Conservation (phyloP, 2,113 vertebrate genomes). For the Prunella fulvescens region DNA sequence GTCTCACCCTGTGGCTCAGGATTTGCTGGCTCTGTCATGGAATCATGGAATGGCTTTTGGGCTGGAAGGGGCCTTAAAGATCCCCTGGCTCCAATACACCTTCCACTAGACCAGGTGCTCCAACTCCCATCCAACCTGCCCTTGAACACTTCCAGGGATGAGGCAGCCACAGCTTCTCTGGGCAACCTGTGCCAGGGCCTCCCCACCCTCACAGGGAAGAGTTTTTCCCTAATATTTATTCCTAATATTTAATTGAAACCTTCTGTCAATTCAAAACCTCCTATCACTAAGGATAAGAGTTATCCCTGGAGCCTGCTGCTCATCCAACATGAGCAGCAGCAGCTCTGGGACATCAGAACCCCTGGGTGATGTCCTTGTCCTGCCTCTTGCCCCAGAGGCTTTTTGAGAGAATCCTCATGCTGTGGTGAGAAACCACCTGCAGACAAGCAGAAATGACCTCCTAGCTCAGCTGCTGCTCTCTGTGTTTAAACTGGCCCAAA, state of each 20-base stretch:
- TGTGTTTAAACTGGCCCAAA: background rate
- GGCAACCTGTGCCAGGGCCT: background rate
- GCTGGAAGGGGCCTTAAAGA: too few species aligned
- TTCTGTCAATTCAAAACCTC: background rate
- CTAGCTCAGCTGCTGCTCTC: background rate
- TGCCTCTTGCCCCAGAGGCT: background rate
- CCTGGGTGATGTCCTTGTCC: background rate
- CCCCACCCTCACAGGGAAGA: background rate
- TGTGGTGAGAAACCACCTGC: background rate
- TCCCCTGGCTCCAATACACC: background rate
- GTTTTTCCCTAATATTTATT: background rate
- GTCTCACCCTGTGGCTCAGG: background rate
- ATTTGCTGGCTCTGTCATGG: background rate
- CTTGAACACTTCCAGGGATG: background rate
- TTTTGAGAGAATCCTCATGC: background rate
- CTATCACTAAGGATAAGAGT: background rate
- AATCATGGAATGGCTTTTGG: background rate
- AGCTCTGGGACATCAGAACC: background rate
- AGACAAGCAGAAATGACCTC: background rate
- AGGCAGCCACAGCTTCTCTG: background rate
- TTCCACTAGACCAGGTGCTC: background rate
- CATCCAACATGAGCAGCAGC: accelerated
- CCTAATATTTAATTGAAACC: background rate
- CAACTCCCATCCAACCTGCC: accelerated
- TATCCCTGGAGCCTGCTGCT: background rate